Base-by-base conservation (phyloP, 1,140 invertebrate genomes). In the Ips nitidus region DNA sequence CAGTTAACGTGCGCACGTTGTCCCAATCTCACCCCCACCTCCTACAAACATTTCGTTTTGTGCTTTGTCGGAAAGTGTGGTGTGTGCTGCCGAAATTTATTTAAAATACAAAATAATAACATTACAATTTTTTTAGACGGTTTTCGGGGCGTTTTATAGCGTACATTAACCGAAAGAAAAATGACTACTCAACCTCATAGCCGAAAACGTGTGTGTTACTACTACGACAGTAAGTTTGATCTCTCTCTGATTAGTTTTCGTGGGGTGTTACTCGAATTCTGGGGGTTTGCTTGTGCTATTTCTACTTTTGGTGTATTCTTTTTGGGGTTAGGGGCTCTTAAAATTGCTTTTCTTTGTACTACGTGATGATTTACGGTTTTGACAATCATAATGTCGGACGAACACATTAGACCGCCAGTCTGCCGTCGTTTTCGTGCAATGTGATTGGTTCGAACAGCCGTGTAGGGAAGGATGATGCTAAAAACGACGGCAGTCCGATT, bases 121-220 rank as follows among this genome's bases (percentile, higher is more conserved):
- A 22, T 22, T 22, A 22, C 22, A 22, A 22, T 22, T 22, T 22
- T n/a, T 22, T 50, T 1, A 50, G 22, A 50, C 7, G 47, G 1
- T 1, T 7, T 50, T 2, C 2, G 22, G 2, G 7, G 47, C 47
- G 7, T 2, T 50, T 50, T 50, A 22, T 22, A 1, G 1, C 22
- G 47, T 50, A 8, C 47, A 50, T 50, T 50, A 8, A 8, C 47
- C 1, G 56, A 22, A 22, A 22, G 22, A 52, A 76, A 70, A 79
- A 90, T 90, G 88, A 83, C 87, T 47, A 88, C 90, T 79, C 86
- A 90, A 82, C 88, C 91, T 6, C 93, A 95, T 75, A 93, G 89
- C 76, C 94, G 94, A 79, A 96, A 97, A 82, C 88, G 93, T 80
- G 95, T 98, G 66, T 98, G 96, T 82, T 99, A 99, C 84, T 99